Evolutionary conservation across 2,113 vertebrate species (phyloP), one percentile per base, ranked within the genome.

Genomic region (Corythoichthys haematopterus): DNA sequence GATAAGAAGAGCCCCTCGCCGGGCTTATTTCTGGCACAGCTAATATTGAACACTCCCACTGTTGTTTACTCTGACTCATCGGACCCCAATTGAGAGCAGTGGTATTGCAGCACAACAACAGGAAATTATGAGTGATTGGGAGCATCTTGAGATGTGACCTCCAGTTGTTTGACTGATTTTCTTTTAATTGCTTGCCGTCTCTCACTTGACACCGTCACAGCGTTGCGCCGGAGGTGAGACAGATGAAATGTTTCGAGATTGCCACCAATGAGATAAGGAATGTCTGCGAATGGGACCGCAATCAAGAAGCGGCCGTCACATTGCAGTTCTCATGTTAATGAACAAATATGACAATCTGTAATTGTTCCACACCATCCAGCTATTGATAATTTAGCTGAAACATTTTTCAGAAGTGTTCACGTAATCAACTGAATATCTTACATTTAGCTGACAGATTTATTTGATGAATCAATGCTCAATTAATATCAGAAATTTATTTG

Each of bases 121-220:
- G 85, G 85, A 86, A 84, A 87, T 84, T 72, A 84, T 85, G 80
- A 89, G 81, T 85, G 86, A 89, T 85, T 84, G 80, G 84, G 86
- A 86, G 84, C 85, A 87, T 90, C 87, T 90, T 87, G 82, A 85
- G 85, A 87, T 88, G 82, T 90, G 84, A 88, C 86, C 88, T 84
- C 82, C 71, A 81, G 88, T 89, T 88, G 87, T 90, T 87, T 85
- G 87, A 84, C 81, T 82, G 88, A 85, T 89, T 90, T 88, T 76
- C 75, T 81, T 89, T 86, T 89, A 88, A 88, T 88, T 87, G 85
- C 82, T 85, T 89, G 85, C 85, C 80, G 82, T 88, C 76, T 84
- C 71, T 79, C 83, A 82, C 87, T 88, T 89, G 87, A 87, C 87
- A 90, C 77, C 79, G 79, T 86, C 82, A 80, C 76, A 87, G 85